Evolutionary conservation across 2,888 invertebrate species (phyloP), one percentile per base, ranked within the genome.

Genomic region (Aphodius granarius): DNA sequence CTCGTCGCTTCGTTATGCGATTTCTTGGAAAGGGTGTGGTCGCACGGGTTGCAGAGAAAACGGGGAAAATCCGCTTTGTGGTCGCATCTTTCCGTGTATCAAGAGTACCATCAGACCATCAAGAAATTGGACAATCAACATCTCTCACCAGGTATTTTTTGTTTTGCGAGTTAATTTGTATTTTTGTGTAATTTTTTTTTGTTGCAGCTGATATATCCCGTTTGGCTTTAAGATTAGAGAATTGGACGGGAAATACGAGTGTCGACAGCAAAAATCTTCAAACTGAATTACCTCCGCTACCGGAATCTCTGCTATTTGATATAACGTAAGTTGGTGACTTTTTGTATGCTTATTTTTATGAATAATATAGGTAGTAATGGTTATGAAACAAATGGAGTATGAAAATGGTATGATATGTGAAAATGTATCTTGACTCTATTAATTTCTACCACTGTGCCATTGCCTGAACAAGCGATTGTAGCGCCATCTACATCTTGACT

Each of bases 1-100:
- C 90, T 99, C 82, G 98, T 99, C 66, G 98, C 98, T n/a, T 96
- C 97, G 75, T 90, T 99, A 3, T 99, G 99, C 88, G 99, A 99
- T 88, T 91, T 99, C 73, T 88, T 99, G 71, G 99, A 99, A 88
- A 91, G 99, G 80, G 94, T 99, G 21, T 99, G 99, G 99, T 96
- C 97, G 0, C 99, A 99, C 85, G 99, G 99, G 0, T 88, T 98
- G 73, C 97, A 97, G 83, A 94, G 94, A 78, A 99, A 98, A 87
- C 94, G 97, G 89, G 98, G 98, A 6, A 99, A 98, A 88, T 98
- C 98, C 0, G 97, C 98, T 0, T 89, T 99, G 4, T 99, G 99
- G 99, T 94, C 96, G 77, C 98, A 98, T 87, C 90, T 99, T 74
- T 91, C 94, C 16, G 94, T 95, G 84, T 98, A 95, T 85, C 94